phyloP scores from a whole-genome alignment of 2,888 invertebrate species.

The Limnephilus auricula region DNA sequence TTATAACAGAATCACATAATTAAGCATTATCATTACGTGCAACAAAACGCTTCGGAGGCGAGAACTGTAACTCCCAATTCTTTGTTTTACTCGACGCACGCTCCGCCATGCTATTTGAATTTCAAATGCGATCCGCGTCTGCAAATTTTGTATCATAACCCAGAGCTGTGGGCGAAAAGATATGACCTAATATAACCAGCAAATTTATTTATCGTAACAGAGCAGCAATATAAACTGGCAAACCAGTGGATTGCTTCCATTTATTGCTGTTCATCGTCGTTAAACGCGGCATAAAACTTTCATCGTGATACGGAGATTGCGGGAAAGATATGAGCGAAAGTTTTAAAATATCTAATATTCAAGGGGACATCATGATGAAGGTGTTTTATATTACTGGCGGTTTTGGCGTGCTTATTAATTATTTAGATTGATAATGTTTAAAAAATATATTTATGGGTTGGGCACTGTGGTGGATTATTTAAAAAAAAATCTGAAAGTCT shows the following conservation, averaged over 20 bases:
- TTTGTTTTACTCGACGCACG: conserved; percentile 41
- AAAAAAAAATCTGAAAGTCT: too few species aligned
- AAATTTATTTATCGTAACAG: not conserved
- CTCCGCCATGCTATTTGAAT: conserved; percentile 36
- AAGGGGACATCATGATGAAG: not conserved
- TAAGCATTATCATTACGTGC: conserved; percentile 52
- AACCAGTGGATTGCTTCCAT: not conserved
- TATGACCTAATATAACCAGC: conserved; percentile 11
- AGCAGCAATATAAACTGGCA: conserved; percentile 12
- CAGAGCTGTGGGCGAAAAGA: not conserved
- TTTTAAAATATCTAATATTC: not conserved
- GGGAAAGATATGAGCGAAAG: not conserved
- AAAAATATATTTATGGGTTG: too few species aligned
- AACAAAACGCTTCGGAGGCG: conserved; percentile 41
- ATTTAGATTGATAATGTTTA: not conserved
- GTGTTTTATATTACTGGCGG: not conserved
- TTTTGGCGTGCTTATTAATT: not conserved
- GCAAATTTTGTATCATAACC: conserved; percentile 31
- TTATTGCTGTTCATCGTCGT: conserved; percentile 2
- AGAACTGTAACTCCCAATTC: conserved; percentile 42
- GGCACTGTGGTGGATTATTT: too few species aligned
- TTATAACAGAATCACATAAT: conserved; percentile 16
- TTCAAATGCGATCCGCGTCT: conserved; percentile 29
- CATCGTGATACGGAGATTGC: not conserved
- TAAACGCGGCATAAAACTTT: not conserved